Evolutionary conservation across 2,797 vertebrate genomes (phyloP).

Genomic region (Myioborus miniatus): DNA sequence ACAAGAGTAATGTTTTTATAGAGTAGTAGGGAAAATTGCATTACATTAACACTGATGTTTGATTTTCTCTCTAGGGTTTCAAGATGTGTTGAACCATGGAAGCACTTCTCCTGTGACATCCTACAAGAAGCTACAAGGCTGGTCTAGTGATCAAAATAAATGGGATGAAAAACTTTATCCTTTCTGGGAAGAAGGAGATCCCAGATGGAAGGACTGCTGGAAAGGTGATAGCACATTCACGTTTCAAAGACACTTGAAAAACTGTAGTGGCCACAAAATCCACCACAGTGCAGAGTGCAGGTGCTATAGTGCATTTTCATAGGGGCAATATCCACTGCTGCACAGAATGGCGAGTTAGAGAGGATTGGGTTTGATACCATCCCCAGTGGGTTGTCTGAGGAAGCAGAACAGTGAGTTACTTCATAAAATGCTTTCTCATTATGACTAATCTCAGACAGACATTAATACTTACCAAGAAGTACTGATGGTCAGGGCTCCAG

Average conservation of each 20-base stretch:
- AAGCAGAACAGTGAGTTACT: not conserved
- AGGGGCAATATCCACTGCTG: not conserved
- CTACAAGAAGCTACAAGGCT: slow-evolving; percentile 77
- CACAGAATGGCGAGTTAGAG: not conserved
- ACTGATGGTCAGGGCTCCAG: not conserved
- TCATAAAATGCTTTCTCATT: not conserved
- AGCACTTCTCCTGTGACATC: slow-evolving; percentile 37
- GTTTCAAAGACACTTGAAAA: not conserved
- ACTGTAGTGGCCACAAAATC: not conserved
- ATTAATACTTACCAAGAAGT: not conserved
- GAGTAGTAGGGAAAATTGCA: not conserved
- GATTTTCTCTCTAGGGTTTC: slow-evolving; percentile 75
- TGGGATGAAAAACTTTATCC: slow-evolving; percentile 93
- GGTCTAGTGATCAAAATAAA: slow-evolving; percentile 85
- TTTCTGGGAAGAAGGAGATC: slow-evolving; percentile 74
- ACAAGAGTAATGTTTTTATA: not conserved
- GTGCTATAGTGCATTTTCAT: not conserved
- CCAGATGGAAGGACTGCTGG: slow-evolving; percentile 78
- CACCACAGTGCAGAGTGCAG: not conserved
- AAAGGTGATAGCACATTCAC: slow-evolving; percentile 60
- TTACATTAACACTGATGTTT: not conserved
- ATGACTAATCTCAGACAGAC: not conserved
- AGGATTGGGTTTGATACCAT: not conserved
- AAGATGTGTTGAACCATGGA: slow-evolving; percentile 82
- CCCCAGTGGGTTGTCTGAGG: not conserved